Evolutionary conservation across 2,113 vertebrate genomes (phyloP).

Genomic region (Amazona vittata): DNA sequence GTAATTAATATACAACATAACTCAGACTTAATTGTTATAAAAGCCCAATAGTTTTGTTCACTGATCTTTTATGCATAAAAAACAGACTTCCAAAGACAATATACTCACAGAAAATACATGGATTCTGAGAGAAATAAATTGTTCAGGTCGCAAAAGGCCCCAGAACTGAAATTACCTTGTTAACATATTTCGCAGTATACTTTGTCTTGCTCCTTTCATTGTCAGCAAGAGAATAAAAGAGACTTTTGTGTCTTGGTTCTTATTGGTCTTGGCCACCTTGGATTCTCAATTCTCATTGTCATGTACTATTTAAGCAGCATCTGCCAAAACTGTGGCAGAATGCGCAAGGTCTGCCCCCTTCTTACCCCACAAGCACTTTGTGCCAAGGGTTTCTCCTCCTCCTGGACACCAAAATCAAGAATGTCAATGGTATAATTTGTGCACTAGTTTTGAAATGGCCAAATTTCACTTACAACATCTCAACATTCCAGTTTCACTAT

Average conservation of each 20-base stretch:
- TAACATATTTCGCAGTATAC: background rate
- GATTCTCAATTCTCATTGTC: background rate
- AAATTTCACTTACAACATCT: background rate
- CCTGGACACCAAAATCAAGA: background rate
- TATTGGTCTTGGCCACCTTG: background rate
- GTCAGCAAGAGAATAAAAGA: background rate
- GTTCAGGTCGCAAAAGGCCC: background rate
- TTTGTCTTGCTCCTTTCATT: background rate
- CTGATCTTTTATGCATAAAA: background rate
- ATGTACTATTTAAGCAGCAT: background rate
- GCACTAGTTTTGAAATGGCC: background rate
- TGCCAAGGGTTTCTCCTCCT: background rate
- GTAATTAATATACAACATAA: background rate
- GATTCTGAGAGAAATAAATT: background rate
- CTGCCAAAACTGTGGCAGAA: background rate
- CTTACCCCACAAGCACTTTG: background rate
- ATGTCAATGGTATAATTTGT: background rate
- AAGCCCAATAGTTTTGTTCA: background rate
- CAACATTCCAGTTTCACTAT: background rate
- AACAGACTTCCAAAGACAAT: background rate
- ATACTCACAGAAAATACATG: background rate
- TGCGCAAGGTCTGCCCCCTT: background rate
- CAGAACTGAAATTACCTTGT: background rate
- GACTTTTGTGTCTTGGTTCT: background rate
- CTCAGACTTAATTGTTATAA: background rate